Base-by-base conservation (phyloP, 2,113 vertebrate species). In the Spermophilus dauricus region DNA sequence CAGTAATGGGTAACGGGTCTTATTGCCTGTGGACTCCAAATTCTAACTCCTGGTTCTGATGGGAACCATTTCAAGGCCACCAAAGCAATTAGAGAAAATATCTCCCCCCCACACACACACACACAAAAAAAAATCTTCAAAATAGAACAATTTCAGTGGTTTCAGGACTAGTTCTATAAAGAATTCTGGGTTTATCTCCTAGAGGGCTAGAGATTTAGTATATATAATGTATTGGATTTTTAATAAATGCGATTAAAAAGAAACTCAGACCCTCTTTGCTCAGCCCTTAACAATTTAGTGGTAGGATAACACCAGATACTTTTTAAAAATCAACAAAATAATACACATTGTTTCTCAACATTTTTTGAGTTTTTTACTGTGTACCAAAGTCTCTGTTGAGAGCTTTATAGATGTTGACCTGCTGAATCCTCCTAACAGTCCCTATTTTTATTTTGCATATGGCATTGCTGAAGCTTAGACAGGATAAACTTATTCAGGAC, bases 91-190 rank as follows among this genome's bases (percentile, higher is more conserved):
- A 58, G 70, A 83, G 70, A 83, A 92, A 58, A 80, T 53, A 75
- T 94, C 8, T 1, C 24, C 3, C 22, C 24, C 58, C 39, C 37
- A n/a, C 37, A 58, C 42, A 42, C 5, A 42, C 6, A 45, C 76
- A 81, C n/a, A n/a, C n/a, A n/a, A n/a, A n/a, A 96, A 96, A 70
- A 24, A 88, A 69, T n/a, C 58, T 76, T 24, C 37, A 61, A 83
- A 73, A 77, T 37, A 8, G 69, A 87, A 4, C 1, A 16, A 48
- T 28, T 8, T 94, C 9, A 24, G 17, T 53, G 53, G 86, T 86
- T 92, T 86, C 0, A 16, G 20, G 26, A 58, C 69, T 16, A 92
- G 53, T 77, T 73, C 84, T 95, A 5, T 37, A 78, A 93, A 80
- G 70, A 96, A 89, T 83, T 88, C n/a, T 95, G 63, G 10, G 58